Percentiles rank a stretch among this genome's conserved stretches.
These are phyloP conservation scores for Clistopyga incitator DNA, from an alignment of 2,888 invertebrate species.

Conservation along the genomic window DNA sequence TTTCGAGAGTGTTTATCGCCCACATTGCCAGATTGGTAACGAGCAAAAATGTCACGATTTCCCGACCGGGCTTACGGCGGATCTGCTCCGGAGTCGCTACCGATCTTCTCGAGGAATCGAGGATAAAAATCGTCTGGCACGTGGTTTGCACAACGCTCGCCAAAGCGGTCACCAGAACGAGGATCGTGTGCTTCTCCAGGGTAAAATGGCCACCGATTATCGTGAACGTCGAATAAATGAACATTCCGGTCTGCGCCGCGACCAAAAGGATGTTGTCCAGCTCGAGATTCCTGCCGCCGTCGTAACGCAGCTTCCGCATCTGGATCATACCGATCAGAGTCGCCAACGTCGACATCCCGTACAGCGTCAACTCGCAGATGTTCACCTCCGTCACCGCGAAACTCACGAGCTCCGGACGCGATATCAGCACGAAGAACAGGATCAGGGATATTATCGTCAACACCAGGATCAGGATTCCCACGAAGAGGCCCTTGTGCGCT, in stretches of 20 bases:
- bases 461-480: conserved; percentile 94
- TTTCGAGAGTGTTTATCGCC: conserved; percentile 97
- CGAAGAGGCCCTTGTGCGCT: conserved; percentile 96
- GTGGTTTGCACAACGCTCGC: conserved; percentile 95
- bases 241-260: conserved; percentile 97
- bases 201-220: conserved; percentile 97
- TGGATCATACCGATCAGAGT: conserved; percentile 95
- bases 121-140: conserved; percentile 95
- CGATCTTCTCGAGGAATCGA: conserved; percentile 94
- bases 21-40: conserved; percentile 97
- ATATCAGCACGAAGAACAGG: conserved; percentile 95
- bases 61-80: conserved; percentile 94
- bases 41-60: conserved; percentile 96
- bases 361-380: conserved; percentile 94
- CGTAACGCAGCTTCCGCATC: conserved; percentile 93
- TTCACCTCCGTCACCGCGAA: conserved; percentile 95
- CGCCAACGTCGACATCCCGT: conserved; percentile 93
- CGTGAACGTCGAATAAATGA: conserved; percentile 96
- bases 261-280: conserved; percentile 96
- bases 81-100: conserved; percentile 93
- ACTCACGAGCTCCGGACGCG: conserved; percentile 91
- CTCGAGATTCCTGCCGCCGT: conserved; percentile 92
- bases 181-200: conserved; percentile 91
- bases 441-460: conserved; percentile 96
- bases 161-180: conserved; percentile 93